Base-by-base conservation (phyloP, 37 sponge, comb jelly and placozoan genomes). In the Cladorhizidae sp. region DNA sequence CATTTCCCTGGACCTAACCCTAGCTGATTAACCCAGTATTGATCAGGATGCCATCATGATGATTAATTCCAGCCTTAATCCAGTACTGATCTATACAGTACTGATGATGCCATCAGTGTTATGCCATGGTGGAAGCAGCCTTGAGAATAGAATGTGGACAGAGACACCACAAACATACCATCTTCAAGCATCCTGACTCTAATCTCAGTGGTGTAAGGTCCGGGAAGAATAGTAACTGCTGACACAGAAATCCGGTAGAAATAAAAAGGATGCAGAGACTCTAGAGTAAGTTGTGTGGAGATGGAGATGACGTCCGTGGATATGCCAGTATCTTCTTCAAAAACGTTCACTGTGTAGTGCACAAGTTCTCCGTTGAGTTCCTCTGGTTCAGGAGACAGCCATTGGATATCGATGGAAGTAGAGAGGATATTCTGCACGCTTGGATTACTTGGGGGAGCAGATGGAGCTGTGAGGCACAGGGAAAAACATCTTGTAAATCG, bases 181-280 rank as follows among this genome's bases (percentile, higher is more conserved):
- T 79, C 79, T 42, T 71, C 42, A 42, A 23, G n/a, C 21, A 26
- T 71, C 41, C 3, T 36, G n/a, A 41, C 17, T 22, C 22, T 3
- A 7, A 40, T 11, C 3, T 42, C 42, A 26, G 6, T 49, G n/a
- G 72, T 20, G 50, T 22, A 26, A 11, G 72, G 72, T 71, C 72
- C 72, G 23, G 72, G 72, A 59, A 0, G 22, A 55, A 39, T n/a
- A n/a, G 85, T 85, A 17, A 37, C 78, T 26, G 85, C 85, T 43
- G 71, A 50, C 0, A 85, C 78, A 32, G 26, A 20, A 32, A 52
- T 28, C 3, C n/a, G 29, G 57, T 83, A 83, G 39, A n/a, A 23
- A 29, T 73, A 73, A 54, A 26, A 43, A 73, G 73, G 73, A 73
- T 73, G 73, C 15, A 73, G 70, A 36, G 39, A 32, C 40, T 14